Conservation (phyloP, 1,140 invertebrate genomes). For the Drosophila funebris region DNA sequence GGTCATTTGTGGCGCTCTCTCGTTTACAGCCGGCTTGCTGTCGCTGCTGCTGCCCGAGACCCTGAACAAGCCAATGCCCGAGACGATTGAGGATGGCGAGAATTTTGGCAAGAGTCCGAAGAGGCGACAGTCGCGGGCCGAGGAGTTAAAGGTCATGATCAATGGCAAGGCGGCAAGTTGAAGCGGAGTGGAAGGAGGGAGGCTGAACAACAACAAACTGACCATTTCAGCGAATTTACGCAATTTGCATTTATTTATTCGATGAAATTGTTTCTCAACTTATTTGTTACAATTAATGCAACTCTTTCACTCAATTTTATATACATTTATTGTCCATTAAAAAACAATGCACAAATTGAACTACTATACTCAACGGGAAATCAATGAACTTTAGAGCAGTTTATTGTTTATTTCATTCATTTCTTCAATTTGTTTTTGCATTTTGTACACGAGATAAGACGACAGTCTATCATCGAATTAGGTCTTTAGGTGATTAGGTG, state of each 20-base stretch:
- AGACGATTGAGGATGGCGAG: conserved; percentile 90
- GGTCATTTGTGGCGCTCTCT: conserved; percentile 89
- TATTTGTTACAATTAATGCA: conserved; percentile 31
- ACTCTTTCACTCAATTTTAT: conserved; percentile 34
- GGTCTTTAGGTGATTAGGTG: conserved; percentile 35
- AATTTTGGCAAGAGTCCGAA: conserved; percentile 85
- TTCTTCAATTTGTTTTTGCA: conserved; percentile 4
- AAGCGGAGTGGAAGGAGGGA: background rate
- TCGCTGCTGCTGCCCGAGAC: conserved; percentile 91
- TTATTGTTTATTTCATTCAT: conserved; percentile 15
- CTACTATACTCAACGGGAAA: background rate
- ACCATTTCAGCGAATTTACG: conserved; percentile 57
- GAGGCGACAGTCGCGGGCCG: background rate
- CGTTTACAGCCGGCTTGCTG: conserved; percentile 87
- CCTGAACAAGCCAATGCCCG: conserved; percentile 89
- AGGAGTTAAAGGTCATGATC: conserved; percentile 59
- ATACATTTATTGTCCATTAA: conserved; percentile 48
- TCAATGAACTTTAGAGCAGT: conserved; percentile 19
- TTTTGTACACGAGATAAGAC: conserved; percentile 25
- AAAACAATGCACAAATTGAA: conserved; percentile 13
- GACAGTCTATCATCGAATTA: conserved; percentile 38
- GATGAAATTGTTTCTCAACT: conserved; percentile 34
- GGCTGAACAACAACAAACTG: conserved; percentile 23
- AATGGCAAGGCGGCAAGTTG: conserved; percentile 25
- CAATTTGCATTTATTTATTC: conserved; percentile 55